Conservation (phyloP, 2,888 invertebrate species). For the Yponomeuta cagnagella region DNA sequence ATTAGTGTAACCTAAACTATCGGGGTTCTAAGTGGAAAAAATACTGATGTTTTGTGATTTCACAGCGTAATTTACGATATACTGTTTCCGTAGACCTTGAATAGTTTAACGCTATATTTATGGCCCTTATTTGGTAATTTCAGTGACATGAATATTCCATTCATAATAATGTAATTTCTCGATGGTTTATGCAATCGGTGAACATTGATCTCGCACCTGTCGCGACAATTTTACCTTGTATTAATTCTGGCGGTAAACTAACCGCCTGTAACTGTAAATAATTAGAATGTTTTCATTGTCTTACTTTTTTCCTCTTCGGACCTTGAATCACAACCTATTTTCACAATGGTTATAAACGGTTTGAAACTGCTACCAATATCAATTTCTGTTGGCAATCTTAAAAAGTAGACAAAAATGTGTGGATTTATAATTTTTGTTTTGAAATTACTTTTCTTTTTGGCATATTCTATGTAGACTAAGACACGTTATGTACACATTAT, state of each 20-base stretch:
- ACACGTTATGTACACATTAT: too few species aligned
- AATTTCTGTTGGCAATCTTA: too few species aligned
- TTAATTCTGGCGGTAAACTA: not conserved
- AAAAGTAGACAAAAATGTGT: too few species aligned
- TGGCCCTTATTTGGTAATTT: not conserved
- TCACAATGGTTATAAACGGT: not conserved
- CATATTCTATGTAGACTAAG: too few species aligned
- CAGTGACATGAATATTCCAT: not conserved
- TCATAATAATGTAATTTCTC: slow-evolving; percentile 21
- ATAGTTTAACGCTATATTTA: not conserved
- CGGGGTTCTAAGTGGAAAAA: not conserved
- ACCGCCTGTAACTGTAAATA: not conserved
- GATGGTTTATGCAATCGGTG: slow-evolving; percentile 33
- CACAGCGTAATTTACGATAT: slow-evolving; percentile 26
- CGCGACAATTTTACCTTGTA: not conserved
- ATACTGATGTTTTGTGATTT: slow-evolving; percentile 30
- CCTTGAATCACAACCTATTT: not conserved
- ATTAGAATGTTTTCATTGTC: not conserved
- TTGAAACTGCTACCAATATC: not conserved
- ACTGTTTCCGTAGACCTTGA: not conserved
- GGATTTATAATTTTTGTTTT: too few species aligned
- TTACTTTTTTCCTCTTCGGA: not conserved
- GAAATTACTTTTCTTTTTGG: too few species aligned
- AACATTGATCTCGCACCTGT: not conserved
- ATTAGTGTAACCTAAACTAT: slow-evolving; percentile 11